phyloP scores from a whole-genome alignment of 2,113 vertebrate species.

The Pandion haliaetus region DNA sequence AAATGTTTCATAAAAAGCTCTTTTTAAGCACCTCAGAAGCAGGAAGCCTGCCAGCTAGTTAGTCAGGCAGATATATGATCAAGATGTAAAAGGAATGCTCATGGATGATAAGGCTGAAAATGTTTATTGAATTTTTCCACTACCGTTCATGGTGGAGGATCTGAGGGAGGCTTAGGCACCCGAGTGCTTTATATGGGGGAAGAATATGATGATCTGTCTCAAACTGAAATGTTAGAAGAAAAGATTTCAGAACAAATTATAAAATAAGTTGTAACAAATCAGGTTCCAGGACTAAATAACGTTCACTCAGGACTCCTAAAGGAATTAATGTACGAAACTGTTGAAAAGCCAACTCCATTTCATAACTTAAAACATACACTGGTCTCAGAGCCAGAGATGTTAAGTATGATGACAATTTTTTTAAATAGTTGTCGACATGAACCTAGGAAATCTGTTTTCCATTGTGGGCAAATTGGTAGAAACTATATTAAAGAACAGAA shows the following conservation, averaged over 20 bases:
- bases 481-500: not conserved
- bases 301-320: not conserved
- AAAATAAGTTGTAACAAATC: not conserved
- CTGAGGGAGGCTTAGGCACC: not conserved
- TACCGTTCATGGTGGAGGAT: conserved; percentile 15
- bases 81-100: conserved; percentile 50
- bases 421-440: not conserved
- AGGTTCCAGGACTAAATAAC: not conserved
- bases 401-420: not conserved
- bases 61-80: conserved; percentile 42
- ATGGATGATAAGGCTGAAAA: conserved; percentile 32
- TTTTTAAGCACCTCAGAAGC: not conserved
- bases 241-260: not conserved
- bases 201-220: not conserved
- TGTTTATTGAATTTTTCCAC: conserved; percentile 35
- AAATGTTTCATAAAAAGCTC: not conserved
- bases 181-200: not conserved
- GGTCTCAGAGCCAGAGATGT: not conserved
- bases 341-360: not conserved
- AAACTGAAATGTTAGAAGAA: not conserved
- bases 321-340: not conserved
- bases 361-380: not conserved
- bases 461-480: not conserved
- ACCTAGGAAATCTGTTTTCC: not conserved
- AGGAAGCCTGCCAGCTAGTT: conserved; percentile 30